Percentiles rank a stretch among this genome's conserved stretches.
Evolutionary conservation across 2,113 vertebrate genomes (phyloP).

Genomic region (Myiozetetes cayanensis): DNA sequence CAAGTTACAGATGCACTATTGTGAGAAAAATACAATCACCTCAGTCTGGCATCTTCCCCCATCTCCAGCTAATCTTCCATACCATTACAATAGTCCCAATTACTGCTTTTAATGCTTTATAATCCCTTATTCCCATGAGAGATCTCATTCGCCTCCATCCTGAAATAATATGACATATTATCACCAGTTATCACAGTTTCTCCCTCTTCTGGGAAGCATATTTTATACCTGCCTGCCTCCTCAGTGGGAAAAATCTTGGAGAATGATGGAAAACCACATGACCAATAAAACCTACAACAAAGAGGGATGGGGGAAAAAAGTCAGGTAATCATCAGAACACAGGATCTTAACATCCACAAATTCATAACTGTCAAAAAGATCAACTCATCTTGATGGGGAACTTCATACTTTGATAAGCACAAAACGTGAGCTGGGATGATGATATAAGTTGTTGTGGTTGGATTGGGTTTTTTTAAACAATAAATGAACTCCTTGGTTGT

Average conservation of each 20-base stretch:
- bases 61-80: background rate
- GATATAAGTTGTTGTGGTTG: background rate
- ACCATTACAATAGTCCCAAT: background rate
- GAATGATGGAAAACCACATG: background rate
- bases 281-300: background rate
- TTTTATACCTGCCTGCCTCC: background rate
- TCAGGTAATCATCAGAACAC: background rate
- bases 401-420: background rate
- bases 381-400: background rate
- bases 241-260: background rate
- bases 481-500: conserved; percentile 5
- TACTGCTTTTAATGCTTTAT: background rate
- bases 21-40: background rate
- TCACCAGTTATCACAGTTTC: background rate
- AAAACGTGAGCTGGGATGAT: background rate
- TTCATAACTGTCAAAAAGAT: background rate
- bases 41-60: background rate
- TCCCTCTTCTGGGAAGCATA: background rate
- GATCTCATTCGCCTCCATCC: background rate
- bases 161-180: background rate
- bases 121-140: background rate
- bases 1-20: background rate
- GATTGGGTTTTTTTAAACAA: background rate
- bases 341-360: background rate
- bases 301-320: accelerated